phyloP scores from a whole-genome alignment of 2,888 invertebrate species.

The Allophyes oxyacanthae region DNA sequence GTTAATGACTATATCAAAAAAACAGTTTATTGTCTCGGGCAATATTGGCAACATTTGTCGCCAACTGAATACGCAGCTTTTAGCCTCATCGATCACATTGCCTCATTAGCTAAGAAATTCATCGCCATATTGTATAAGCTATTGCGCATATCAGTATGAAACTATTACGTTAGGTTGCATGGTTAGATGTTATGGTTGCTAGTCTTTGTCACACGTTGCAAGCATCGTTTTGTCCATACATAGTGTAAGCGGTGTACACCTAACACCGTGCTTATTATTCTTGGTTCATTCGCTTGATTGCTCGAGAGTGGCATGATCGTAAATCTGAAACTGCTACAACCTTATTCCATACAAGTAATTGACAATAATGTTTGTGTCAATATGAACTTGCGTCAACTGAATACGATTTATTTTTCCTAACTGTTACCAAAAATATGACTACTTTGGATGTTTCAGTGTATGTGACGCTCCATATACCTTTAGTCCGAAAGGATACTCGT shows the following conservation, averaged over 20 bases:
- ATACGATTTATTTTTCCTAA: too few relatives aligned
- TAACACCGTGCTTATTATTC: background rate
- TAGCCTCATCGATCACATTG: constrained; percentile 21
- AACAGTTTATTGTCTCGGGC: background rate
- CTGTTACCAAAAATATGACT: too few relatives aligned
- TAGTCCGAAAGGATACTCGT: too few relatives aligned
- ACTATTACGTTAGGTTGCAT: constrained; percentile 11
- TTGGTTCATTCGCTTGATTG: too few relatives aligned
- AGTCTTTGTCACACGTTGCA: constrained; percentile 21
- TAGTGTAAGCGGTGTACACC: constrained; percentile 18
- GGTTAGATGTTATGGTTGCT: constrained; percentile 30
- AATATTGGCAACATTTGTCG: background rate
- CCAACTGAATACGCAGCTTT: background rate
- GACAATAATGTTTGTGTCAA: too few relatives aligned
- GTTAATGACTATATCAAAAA: too few relatives aligned
- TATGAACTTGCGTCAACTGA: too few relatives aligned
- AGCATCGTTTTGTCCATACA: constrained; percentile 3
- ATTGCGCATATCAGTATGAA: constrained; percentile 45
- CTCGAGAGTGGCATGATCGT: too few relatives aligned
- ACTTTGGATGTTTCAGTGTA: too few relatives aligned
- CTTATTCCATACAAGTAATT: too few relatives aligned
- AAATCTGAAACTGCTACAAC: too few relatives aligned
- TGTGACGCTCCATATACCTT: too few relatives aligned
- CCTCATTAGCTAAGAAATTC: constrained; percentile 30
- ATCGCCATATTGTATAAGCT: constrained; percentile 44